A percentile compares a stretch with the other conserved stretches of the same genome.
Conservation (phyloP, 2,113 vertebrate species). For the Raphicerus campestris region DNA sequence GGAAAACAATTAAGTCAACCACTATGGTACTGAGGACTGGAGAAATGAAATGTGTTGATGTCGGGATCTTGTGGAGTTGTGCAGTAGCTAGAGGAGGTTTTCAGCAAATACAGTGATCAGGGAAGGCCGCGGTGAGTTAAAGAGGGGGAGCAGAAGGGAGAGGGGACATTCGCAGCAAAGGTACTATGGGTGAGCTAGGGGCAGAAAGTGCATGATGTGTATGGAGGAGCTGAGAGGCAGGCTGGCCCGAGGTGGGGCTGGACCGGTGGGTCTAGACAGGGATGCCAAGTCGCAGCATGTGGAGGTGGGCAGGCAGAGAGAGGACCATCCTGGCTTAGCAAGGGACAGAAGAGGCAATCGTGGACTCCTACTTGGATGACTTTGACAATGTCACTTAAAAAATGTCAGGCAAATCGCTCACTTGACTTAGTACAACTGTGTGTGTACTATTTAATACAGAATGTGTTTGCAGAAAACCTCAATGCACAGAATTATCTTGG, state of each 20-base stretch:
- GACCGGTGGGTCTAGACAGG: not conserved
- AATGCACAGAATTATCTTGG: not conserved
- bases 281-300: not conserved
- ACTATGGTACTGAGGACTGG: not conserved
- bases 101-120: not conserved
- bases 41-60: not conserved
- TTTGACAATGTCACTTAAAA: not conserved
- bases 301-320: not conserved
- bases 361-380: not conserved
- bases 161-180: not conserved
- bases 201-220: not conserved
- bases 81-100: not conserved
- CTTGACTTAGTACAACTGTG: not conserved
- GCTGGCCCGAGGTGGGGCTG: not conserved
- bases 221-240: not conserved
- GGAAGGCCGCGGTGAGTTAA: not conserved
- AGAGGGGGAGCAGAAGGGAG: not conserved
- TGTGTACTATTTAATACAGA: not conserved
- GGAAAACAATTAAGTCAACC: not conserved
- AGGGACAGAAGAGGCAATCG: not conserved
- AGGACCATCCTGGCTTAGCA: not conserved
- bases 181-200: not conserved
- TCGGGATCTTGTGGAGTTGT: not conserved
- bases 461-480: not conserved
- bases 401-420: not conserved